These are phyloP conservation scores for Cantharis rufa DNA, from an alignment of 2,888 invertebrate genomes.

Conservation along the genomic window DNA sequence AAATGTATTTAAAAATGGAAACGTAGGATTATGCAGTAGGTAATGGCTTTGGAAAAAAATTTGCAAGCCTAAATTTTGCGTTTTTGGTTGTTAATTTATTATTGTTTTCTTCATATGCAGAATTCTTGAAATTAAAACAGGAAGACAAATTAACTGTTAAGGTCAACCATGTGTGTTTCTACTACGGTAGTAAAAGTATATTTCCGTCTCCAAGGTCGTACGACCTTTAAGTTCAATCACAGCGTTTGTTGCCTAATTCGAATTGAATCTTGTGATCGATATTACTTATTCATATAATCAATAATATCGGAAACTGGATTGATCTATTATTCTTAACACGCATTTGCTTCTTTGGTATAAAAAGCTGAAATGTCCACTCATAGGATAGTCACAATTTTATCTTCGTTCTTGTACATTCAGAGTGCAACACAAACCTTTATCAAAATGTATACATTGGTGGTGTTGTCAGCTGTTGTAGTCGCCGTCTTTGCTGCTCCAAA, in stretches of 20 bases:
- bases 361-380: constrained; percentile 5
- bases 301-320: constrained; percentile 7
- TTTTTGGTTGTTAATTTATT: background rate
- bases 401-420: constrained; percentile 8
- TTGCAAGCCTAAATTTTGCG: background rate
- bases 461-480: constrained; percentile 63
- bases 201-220: constrained; percentile 10
- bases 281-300: constrained; percentile 7
- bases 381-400: background rate
- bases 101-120: background rate
- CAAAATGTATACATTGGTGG: constrained; percentile 50
- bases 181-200: constrained; percentile 21
- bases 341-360: background rate
- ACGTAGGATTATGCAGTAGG: too few species aligned
- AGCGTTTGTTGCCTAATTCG: constrained; percentile 10
- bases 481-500: constrained; percentile 41
- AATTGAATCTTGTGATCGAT: background rate
- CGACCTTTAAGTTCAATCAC: constrained; percentile 17
- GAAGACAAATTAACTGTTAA: background rate
- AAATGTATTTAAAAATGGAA: too few species aligned
- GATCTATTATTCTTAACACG: background rate
- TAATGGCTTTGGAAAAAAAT: too few species aligned
- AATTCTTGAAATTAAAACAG: background rate
- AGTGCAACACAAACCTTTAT: constrained; percentile 35
- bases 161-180: background rate